Evolutionary conservation across 2,113 vertebrate genomes (phyloP).

Genomic region (Mohoua ochrocephala): DNA sequence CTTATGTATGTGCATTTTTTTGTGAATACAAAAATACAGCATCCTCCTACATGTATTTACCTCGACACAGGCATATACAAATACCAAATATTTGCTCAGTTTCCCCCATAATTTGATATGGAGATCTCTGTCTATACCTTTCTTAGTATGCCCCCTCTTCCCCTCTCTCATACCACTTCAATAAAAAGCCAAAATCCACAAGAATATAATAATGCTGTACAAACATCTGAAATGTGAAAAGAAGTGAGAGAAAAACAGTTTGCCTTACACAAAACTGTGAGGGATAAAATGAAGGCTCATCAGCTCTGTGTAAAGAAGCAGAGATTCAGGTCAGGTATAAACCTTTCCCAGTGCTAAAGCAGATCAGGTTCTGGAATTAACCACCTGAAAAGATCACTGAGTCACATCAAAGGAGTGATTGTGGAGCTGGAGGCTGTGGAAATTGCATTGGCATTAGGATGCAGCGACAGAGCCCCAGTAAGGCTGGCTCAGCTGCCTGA

Average conservation of each 20-base stretch:
- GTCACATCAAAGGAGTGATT: not conserved
- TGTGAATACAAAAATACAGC: not conserved
- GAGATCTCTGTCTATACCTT: not conserved
- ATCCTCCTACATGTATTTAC: not conserved
- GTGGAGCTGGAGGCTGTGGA: not conserved
- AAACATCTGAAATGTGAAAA: not conserved
- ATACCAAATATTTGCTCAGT: not conserved
- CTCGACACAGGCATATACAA: not conserved
- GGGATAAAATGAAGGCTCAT: not conserved
- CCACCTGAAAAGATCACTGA: constrained; percentile 13
- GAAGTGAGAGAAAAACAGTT: not conserved
- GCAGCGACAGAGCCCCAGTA: not conserved
- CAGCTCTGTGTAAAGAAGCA: not conserved
- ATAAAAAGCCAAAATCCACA: not conserved
- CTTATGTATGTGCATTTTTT: not conserved
- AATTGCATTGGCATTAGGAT: not conserved
- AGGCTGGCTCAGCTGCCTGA: not conserved
- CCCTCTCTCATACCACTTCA: not conserved
- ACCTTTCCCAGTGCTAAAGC: not conserved
- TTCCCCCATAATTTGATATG: not conserved
- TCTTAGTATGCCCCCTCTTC: not conserved
- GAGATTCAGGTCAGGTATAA: constrained; percentile 29
- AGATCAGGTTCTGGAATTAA: constrained; percentile 17
- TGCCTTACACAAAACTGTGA: not conserved
- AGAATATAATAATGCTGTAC: not conserved